Percentiles rank a stretch among this genome's conserved stretches.
phyloP scores from a whole-genome alignment of 2,888 invertebrate species.

The Chloroclystis v-ata region DNA sequence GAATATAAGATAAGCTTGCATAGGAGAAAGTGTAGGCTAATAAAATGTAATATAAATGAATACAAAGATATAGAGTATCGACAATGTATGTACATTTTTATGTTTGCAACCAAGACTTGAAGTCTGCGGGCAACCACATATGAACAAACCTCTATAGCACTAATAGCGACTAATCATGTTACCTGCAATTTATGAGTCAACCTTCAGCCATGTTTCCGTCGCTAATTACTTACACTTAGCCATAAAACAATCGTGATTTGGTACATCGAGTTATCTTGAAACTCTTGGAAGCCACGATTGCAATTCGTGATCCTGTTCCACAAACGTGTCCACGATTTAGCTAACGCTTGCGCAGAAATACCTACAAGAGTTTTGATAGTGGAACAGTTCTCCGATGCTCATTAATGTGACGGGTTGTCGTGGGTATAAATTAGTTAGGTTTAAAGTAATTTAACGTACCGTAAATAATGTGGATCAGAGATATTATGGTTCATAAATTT shows the following conservation, averaged over 20 bases:
- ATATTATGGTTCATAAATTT: too few species aligned
- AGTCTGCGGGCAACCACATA: not conserved
- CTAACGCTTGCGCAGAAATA: not conserved
- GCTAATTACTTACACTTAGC: conserved; percentile 2
- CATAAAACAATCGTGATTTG: conserved; percentile 45
- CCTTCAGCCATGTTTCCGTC: not conserved
- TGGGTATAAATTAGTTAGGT: too few species aligned
- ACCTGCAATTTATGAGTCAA: conserved; percentile 2
- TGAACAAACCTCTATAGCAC: not conserved
- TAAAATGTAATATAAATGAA: too few species aligned
- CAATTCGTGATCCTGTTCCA: conserved; percentile 50
- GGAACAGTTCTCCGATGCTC: too few species aligned
- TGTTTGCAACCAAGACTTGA: not conserved
- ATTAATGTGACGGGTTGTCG: too few species aligned
- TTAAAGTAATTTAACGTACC: not conserved
- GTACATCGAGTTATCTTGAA: conserved; percentile 38
- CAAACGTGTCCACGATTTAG: conserved; percentile 54
- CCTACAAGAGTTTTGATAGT: too few species aligned
- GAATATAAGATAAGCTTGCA: too few species aligned
- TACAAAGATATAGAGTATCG: too few species aligned
- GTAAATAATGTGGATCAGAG: too few species aligned
- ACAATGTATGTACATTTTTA: not conserved
- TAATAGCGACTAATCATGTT: not conserved
- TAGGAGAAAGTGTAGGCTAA: too few species aligned
- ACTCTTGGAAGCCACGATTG: conserved; percentile 51